Evolutionary conservation across 2,888 invertebrate species (phyloP).

Genomic region (Diarsia mendica): DNA sequence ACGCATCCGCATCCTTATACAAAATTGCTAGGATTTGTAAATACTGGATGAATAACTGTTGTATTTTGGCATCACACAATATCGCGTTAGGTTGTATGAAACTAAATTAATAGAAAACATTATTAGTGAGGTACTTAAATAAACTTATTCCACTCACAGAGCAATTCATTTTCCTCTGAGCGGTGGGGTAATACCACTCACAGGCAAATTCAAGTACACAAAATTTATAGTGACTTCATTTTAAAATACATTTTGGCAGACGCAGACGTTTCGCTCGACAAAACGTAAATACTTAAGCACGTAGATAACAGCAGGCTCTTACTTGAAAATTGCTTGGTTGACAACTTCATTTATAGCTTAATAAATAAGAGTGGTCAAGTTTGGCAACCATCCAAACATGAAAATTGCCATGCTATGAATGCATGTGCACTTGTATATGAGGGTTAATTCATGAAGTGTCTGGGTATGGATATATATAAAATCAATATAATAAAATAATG

Average conservation of each 20-base stretch:
- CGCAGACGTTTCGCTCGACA: conserved; percentile 9
- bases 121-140: not conserved
- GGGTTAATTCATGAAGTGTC: not conserved
- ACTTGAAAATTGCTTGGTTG: conserved; percentile 64
- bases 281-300: conserved; percentile 42
- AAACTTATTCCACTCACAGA: not conserved
- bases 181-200: not conserved
- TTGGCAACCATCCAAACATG: conserved; percentile 61
- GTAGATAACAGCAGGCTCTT: conserved; percentile 51
- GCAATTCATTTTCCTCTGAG: not conserved
- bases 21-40: not conserved
- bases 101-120: not conserved
- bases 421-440: conserved; percentile 17
- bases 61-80: not conserved
- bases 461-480: not conserved
- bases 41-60: not conserved
- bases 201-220: not conserved
- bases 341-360: conserved; percentile 64
- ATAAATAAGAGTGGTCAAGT: conserved; percentile 64
- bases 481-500: too few relatives aligned
- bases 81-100: not conserved
- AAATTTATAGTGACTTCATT: conserved; percentile 13
- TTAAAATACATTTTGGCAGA: conserved; percentile 37
- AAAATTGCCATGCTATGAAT: conserved; percentile 37
- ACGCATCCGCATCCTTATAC: not conserved